These are phyloP conservation scores for Henricia sp. DNA, from an alignment of 53 echinoderm and acorn worm species.

Conservation along the genomic window DNA sequence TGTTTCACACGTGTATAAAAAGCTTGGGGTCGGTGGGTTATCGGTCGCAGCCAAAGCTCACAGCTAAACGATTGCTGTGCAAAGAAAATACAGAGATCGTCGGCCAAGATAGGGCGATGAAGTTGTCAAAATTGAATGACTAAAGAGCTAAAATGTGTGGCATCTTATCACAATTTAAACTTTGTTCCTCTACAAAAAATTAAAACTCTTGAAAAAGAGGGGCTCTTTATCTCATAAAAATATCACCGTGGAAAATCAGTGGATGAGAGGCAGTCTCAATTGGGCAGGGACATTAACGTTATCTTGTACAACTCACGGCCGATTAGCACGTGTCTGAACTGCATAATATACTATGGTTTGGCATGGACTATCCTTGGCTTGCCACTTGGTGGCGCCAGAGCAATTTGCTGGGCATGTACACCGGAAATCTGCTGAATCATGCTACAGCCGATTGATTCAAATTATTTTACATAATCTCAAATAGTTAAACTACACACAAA, in stretches of 20 bases:
- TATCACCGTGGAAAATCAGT: background rate
- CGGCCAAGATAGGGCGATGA: slow-evolving; percentile 11
- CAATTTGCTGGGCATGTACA: background rate
- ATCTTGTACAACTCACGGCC: slow-evolving; percentile 15
- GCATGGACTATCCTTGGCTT: background rate
- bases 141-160: slow-evolving; percentile 28
- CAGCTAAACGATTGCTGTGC: slow-evolving; percentile 43
- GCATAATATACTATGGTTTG: background rate
- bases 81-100: slow-evolving; percentile 40
- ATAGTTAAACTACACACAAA: too few relatives aligned
- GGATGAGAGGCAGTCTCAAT: slow-evolving; percentile 8
- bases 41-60: background rate
- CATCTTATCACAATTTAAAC: slow-evolving; percentile 38
- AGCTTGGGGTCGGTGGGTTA: slow-evolving; percentile 15
- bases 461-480: too few relatives aligned
- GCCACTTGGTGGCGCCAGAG: slow-evolving; percentile 16
- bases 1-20: slow-evolving; percentile 11
- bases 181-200: slow-evolving; percentile 20
- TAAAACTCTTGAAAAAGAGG: background rate
- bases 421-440: too few relatives aligned
- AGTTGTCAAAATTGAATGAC: slow-evolving; percentile 23
- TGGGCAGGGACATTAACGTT: background rate
- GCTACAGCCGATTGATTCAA: too few relatives aligned
- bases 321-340: background rate
- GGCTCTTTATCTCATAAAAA: background rate